phyloP scores from a whole-genome alignment of 1,140 invertebrate genomes.

The Penaeus chinensis region DNA sequence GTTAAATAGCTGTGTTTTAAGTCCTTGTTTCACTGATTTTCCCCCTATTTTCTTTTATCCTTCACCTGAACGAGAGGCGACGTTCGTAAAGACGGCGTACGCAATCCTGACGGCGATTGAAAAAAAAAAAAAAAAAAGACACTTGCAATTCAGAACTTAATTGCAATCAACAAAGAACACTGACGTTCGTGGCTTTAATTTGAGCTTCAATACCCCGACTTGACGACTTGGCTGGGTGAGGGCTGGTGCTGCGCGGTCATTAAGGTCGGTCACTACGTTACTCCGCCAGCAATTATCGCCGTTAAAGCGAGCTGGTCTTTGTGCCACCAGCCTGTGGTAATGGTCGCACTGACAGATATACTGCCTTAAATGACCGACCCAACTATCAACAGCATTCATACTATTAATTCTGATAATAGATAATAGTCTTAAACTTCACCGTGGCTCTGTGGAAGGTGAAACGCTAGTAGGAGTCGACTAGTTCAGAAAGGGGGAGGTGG shows the following conservation, averaged over 20 bases:
- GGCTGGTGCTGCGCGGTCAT: constrained; percentile 12
- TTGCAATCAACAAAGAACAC: constrained; percentile 23
- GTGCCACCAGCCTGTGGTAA: constrained; percentile 38
- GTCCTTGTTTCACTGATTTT: too few species aligned
- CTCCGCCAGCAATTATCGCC: constrained; percentile 31
- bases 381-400: constrained; percentile 48
- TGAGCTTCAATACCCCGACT: constrained; percentile 21
- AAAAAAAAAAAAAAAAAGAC: background rate
- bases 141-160: constrained; percentile 16
- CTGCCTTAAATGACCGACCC: constrained; percentile 36
- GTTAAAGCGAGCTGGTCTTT: constrained; percentile 35
- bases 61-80: too few species aligned
- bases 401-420: constrained; percentile 48
- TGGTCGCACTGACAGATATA: constrained; percentile 40
- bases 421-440: constrained; percentile 44
- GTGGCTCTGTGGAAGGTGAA: background rate
- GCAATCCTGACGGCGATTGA: too few species aligned
- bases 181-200: constrained; percentile 13
- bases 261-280: constrained; percentile 17
- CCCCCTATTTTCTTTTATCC: too few species aligned
- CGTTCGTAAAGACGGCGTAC: too few species aligned
- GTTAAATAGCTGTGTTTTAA: too few species aligned
- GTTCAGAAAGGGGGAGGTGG: background rate
- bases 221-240: background rate
- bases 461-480: too few species aligned